These are phyloP conservation scores for Callocephalon fimbriatum DNA, from an alignment of 2,113 vertebrate species.

Conservation along the genomic window DNA sequence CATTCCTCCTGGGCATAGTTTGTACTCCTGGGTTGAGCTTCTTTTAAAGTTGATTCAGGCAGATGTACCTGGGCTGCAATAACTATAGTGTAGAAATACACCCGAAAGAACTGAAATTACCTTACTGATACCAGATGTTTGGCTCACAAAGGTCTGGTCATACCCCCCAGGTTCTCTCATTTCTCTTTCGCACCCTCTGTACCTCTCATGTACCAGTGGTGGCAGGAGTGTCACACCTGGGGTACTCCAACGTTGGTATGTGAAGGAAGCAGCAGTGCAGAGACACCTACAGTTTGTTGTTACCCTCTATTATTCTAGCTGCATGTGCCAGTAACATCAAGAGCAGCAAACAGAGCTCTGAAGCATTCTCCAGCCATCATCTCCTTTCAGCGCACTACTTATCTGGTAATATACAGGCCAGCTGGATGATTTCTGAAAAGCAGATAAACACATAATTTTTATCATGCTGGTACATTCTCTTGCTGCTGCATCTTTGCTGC, in stretches of 20 bases:
- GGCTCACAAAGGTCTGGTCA: neutral
- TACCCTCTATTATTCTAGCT: neutral
- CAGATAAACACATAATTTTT: neutral
- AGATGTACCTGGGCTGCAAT: neutral
- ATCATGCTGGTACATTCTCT: constrained; percentile 46
- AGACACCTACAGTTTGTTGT: neutral
- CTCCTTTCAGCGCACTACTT: neutral
- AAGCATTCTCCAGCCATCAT: neutral
- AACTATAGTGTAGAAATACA: neutral
- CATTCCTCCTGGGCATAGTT: neutral
- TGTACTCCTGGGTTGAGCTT: neutral
- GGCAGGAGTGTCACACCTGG: neutral
- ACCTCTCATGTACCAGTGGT: neutral
- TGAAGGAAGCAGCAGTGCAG: neutral
- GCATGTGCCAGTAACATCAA: neutral
- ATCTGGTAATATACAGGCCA: neutral
- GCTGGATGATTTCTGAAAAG: neutral
- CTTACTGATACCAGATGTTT: neutral
- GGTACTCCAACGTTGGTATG: neutral
- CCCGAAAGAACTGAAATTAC: neutral
- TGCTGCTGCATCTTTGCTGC: constrained; percentile 13
- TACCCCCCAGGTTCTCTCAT: neutral
- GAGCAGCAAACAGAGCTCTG: neutral
- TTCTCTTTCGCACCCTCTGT: neutral
- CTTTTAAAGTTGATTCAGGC: neutral